These are phyloP conservation scores for Catocala sponsa DNA, from an alignment of 2,888 invertebrate species.

Conservation along the genomic window DNA sequence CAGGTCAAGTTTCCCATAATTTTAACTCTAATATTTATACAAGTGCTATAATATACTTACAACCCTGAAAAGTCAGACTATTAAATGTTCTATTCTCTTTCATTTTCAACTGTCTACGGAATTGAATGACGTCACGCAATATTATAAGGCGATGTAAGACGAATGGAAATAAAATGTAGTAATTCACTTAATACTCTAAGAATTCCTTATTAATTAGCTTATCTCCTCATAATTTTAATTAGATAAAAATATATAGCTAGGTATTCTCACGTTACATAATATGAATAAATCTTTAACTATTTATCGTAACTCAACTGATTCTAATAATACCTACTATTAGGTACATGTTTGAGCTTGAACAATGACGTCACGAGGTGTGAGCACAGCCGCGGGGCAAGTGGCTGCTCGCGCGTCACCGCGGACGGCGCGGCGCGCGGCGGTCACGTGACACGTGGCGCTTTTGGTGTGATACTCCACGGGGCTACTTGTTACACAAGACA, in stretches of 20 bases:
- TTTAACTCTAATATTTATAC: constrained; percentile 47
- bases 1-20: constrained; percentile 25
- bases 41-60: constrained; percentile 58
- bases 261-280: constrained; percentile 33
- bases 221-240: constrained; percentile 44
- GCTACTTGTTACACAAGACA: too few species aligned
- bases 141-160: constrained; percentile 32
- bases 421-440: too few species aligned
- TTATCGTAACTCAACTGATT: constrained; percentile 38
- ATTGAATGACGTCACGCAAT: constrained; percentile 38
- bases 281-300: constrained; percentile 38
- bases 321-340: constrained; percentile 41
- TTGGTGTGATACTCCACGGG: too few species aligned
- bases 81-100: constrained; percentile 57
- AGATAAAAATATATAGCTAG: constrained; percentile 63
- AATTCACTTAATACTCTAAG: constrained; percentile 39
- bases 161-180: constrained; percentile 31
- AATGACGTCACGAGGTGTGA: constrained; percentile 37
- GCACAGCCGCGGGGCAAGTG: background rate
- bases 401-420: too few species aligned
- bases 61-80: constrained; percentile 77
- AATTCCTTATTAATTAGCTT: constrained; percentile 42
- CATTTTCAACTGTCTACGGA: constrained; percentile 45
- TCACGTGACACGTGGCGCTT: too few species aligned
- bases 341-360: constrained; percentile 46